Percentiles rank a stretch among this genome's conserved stretches.
These are phyloP conservation scores for Enteromius anoplus DNA, from an alignment of 2,797 vertebrate genomes.

Conservation along the genomic window DNA sequence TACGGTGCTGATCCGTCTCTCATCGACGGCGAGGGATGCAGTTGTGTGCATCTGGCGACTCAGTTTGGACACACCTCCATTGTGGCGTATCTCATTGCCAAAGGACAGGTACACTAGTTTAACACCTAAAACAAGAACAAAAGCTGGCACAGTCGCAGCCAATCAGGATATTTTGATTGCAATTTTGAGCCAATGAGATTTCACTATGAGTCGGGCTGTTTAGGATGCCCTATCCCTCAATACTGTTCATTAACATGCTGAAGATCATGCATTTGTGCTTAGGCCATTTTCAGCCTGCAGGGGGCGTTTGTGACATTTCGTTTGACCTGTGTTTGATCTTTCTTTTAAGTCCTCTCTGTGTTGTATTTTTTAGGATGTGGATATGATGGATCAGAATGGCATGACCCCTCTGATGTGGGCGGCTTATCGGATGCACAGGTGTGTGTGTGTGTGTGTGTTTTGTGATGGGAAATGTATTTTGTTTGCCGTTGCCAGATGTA, in stretches of 20 bases:
- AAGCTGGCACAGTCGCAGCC: background rate
- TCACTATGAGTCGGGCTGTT: background rate
- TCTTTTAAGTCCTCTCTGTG: background rate
- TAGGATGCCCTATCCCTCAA: background rate
- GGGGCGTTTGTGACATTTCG: background rate
- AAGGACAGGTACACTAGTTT: constrained; percentile 87
- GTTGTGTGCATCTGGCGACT: constrained; percentile 95
- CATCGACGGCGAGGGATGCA: constrained; percentile 98
- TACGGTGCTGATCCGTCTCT: constrained; percentile 95
- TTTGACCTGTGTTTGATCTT: constrained; percentile 12
- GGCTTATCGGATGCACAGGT: constrained; percentile 98
- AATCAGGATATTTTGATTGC: background rate
- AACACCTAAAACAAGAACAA: background rate
- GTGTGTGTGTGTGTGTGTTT: constrained; percentile 55
- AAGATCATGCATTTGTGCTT: background rate
- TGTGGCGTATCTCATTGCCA: constrained; percentile 98
- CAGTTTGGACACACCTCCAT: constrained; percentile 99
- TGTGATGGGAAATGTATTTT: background rate
- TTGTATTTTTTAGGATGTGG: constrained; percentile 84
- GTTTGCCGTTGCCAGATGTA: background rate
- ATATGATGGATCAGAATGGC: constrained; percentile 99
- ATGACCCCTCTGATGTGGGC: constrained; percentile 99
- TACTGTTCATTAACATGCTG: background rate
- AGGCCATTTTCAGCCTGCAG: constrained; percentile 14
- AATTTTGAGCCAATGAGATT: background rate